Conservation (phyloP, 1,140 invertebrate genomes). For the Colletes latitarsis region DNA sequence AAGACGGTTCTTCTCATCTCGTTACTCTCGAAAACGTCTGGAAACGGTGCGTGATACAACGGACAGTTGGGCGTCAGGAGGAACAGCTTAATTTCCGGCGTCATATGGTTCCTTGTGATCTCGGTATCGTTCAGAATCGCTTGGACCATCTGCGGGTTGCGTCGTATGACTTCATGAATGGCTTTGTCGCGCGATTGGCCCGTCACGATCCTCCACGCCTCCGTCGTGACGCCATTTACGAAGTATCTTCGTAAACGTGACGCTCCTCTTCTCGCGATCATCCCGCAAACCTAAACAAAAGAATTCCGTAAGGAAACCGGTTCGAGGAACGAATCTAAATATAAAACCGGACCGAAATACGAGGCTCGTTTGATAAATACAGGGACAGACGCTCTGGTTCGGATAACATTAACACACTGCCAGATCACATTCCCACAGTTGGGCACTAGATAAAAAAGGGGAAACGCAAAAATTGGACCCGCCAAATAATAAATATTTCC, state of each 20-base stretch:
- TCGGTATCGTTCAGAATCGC: conserved; percentile 62
- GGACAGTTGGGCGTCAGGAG: conserved; percentile 81
- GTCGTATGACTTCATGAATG: neutral
- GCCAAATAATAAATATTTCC: too few species aligned
- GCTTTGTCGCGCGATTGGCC: neutral
- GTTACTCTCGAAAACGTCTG: conserved; percentile 68
- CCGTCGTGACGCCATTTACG: neutral
- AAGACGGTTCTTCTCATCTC: conserved; percentile 57
- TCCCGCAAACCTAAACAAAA: conserved; percentile 11
- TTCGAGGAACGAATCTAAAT: neutral
- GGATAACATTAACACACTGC: too few species aligned
- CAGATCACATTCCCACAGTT: too few species aligned
- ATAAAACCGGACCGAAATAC: neutral
- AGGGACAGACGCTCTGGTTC: too few species aligned
- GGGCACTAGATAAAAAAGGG: too few species aligned
- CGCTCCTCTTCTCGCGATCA: neutral
- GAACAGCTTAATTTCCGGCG: conserved; percentile 81
- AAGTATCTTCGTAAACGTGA: neutral
- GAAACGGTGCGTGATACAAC: conserved; percentile 76
- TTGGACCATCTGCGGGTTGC: conserved; percentile 25
- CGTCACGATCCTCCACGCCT: neutral
- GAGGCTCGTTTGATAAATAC: too few species aligned
- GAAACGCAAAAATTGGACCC: too few species aligned
- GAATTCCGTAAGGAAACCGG: neutral
- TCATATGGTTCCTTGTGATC: conserved; percentile 78